phyloP scores from a whole-genome alignment of 2,113 vertebrate genomes.

The Mastomys natalensis region DNA sequence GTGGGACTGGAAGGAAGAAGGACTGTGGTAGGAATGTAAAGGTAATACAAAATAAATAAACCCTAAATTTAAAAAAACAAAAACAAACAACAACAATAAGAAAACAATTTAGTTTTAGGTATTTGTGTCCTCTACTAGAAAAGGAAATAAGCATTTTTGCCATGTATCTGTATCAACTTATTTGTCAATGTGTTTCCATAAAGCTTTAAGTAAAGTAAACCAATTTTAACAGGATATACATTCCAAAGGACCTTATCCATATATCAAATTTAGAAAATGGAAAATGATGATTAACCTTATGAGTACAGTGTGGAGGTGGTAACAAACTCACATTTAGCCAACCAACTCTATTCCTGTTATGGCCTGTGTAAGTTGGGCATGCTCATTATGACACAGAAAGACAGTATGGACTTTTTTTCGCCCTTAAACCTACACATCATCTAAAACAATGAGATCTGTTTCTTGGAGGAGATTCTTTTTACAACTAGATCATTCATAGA shows the following conservation, averaged over 20 bases:
- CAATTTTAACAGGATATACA: conserved; percentile 18
- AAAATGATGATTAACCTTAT: not conserved
- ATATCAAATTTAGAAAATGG: conserved; percentile 25
- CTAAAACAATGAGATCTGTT: conserved; percentile 5
- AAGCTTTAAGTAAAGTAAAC: conserved; percentile 30
- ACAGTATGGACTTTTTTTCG: not conserved
- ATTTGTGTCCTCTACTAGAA: not conserved
- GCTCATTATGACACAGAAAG: not conserved
- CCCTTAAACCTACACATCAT: not conserved
- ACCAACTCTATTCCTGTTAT: not conserved
- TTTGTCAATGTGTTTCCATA: conserved; percentile 12
- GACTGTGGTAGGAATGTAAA: too few species aligned
- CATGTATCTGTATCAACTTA: conserved; percentile 8
- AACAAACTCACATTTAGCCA: not conserved
- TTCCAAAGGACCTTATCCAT: conserved; percentile 39
- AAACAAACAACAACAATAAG: too few species aligned
- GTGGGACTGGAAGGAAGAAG: too few species aligned
- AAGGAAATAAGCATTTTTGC: conserved; percentile 1
- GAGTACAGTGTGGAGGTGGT: not conserved
- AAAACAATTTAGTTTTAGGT: conserved; percentile 25
- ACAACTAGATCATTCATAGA: not conserved
- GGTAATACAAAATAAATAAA: too few species aligned
- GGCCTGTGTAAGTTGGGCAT: not conserved
- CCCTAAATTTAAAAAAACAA: too few species aligned
- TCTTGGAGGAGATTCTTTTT: not conserved